A percentile compares a stretch with the other conserved stretches of the same genome.
Conservation (phyloP, 2,888 invertebrate genomes). For the Drosophila hamatofila region DNA sequence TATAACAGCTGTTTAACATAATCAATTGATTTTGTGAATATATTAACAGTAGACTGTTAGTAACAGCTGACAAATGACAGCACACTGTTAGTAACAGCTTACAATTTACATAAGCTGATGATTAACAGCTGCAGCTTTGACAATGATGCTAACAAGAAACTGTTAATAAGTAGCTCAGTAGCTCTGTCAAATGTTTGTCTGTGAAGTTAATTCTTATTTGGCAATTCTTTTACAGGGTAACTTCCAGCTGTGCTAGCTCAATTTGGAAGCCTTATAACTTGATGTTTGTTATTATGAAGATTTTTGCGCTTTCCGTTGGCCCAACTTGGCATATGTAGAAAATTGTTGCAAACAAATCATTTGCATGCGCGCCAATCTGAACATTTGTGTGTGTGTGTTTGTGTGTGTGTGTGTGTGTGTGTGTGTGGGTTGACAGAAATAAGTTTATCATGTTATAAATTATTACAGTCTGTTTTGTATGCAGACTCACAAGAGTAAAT, state of each 20-base stretch:
- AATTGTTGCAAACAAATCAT: conserved; percentile 39
- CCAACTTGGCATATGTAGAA: conserved; percentile 43
- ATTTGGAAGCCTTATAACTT: neutral
- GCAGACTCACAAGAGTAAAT: conserved; percentile 59
- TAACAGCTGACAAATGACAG: neutral
- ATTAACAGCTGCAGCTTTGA: neutral
- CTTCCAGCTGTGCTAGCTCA: neutral
- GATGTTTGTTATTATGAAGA: conserved; percentile 57
- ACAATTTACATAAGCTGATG: neutral
- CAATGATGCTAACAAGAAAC: neutral
- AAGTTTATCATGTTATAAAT: conserved; percentile 73
- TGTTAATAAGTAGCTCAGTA: no score
- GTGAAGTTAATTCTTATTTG: neutral
- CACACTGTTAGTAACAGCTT: neutral
- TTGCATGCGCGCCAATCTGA: conserved; percentile 31
- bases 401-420: conserved; percentile 7
- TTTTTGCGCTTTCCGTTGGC: conserved; percentile 30
- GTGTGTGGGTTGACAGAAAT: conserved; percentile 33
- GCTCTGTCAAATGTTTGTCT: no score
- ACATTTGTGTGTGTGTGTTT: neutral
- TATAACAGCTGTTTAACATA: no score
- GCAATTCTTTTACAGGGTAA: conserved; percentile 7
- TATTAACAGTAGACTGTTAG: neutral
- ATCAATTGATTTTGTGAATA: no score
- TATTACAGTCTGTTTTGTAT: conserved; percentile 61